phyloP scores from a whole-genome alignment of 2,888 invertebrate genomes.

The Horisme vitalbata region DNA sequence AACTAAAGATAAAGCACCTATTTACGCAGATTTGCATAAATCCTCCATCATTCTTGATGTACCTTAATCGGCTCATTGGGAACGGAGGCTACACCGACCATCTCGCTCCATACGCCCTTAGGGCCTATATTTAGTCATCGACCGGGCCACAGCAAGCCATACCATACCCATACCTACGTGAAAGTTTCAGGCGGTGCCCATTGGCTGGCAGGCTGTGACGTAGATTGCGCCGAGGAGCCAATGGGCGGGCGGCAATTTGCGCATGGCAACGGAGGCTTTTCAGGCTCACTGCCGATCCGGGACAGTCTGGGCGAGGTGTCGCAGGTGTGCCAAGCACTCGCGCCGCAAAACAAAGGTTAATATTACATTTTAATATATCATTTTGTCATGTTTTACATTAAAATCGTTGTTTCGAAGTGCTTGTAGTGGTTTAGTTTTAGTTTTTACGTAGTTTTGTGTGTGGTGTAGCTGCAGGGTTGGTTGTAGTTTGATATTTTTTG shows the following conservation, averaged over 20 bases:
- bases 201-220: conserved; percentile 68
- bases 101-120: conserved; percentile 28
- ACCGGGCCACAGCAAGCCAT: conserved; percentile 54
- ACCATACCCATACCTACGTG: conserved; percentile 74
- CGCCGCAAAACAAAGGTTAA: conserved; percentile 65
- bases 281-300: conserved; percentile 48
- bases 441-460: conserved; percentile 12
- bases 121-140: conserved; percentile 76
- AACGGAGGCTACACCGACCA: conserved; percentile 36
- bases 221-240: conserved; percentile 64
- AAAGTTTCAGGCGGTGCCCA: conserved; percentile 64
- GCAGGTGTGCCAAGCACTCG: conserved; percentile 77
- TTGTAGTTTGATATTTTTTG: conserved; percentile 13
- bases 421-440: conserved; percentile 32
- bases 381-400: conserved; percentile 25
- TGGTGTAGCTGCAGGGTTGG: conserved; percentile 15
- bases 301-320: conserved; percentile 75
- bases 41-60: conserved; percentile 14
- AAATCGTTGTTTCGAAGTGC: conserved; percentile 45
- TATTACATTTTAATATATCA: conserved; percentile 45
- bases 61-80: neutral
- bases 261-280: conserved; percentile 65
- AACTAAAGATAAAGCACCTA: conserved; percentile 2
- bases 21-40: conserved; percentile 16
- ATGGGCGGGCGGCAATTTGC: conserved; percentile 52